phyloP scores from a whole-genome alignment of 1,140 invertebrate species.

The Oreohelix idahoensis region DNA sequence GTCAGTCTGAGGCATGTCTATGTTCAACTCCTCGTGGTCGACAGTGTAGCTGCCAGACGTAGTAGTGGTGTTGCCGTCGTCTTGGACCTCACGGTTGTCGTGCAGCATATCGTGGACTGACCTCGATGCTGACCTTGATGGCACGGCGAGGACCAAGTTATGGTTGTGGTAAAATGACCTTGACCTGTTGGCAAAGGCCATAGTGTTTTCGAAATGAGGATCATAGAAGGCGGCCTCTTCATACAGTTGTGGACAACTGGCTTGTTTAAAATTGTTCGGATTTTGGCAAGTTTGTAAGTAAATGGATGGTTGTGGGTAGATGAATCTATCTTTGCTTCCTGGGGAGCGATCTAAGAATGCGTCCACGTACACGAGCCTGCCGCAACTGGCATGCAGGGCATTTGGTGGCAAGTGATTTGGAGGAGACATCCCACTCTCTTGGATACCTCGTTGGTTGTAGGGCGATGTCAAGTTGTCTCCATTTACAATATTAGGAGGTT shows the following conservation, averaged over 20 bases:
- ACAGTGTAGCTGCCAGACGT: conserved; percentile 36
- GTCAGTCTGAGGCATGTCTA: conserved; percentile 17
- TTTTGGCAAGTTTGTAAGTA: not conserved
- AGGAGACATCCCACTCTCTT: conserved; percentile 10
- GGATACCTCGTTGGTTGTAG: not conserved
- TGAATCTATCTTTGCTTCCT: not conserved
- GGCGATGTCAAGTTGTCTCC: not conserved
- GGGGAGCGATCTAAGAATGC: not conserved
- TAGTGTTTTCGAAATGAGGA: not conserved
- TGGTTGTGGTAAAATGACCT: conserved; percentile 5
- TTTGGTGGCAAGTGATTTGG: not conserved
- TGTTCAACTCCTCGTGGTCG: conserved; percentile 15
- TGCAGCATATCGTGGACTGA: conserved; percentile 12
- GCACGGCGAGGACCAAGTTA: not conserved
- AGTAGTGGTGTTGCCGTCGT: conserved; percentile 26
- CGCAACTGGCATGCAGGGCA: not conserved
- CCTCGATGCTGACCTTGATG: not conserved
- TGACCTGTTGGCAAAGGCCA: not conserved
- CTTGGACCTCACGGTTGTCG: conserved; percentile 11
- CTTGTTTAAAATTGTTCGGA: not conserved
- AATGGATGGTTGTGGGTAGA: not conserved
- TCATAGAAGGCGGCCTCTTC: not conserved
- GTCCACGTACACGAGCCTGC: not conserved
- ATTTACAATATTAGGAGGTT: not conserved
- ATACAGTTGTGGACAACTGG: conserved; percentile 33